Base-by-base conservation (phyloP, 1,140 invertebrate genomes). In the Orchesella cincta region DNA sequence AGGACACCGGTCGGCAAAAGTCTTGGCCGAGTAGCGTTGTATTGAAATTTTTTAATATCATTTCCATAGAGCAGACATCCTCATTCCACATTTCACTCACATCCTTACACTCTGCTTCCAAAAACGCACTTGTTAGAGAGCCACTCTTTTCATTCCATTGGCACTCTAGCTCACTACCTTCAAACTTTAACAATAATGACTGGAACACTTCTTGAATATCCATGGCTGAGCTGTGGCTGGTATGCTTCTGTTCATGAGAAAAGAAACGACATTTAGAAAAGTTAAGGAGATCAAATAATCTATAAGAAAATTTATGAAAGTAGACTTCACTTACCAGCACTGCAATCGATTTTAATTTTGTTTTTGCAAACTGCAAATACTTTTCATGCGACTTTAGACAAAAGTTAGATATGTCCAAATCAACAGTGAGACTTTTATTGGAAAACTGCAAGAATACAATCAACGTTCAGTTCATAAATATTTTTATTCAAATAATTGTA, bases 391-490 rank as follows among this genome's bases (percentile, higher is more conserved):
- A 80, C 23, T 78, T 76, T 0, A 80, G 29, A 34, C 77, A 71
- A 23, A 82, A 79, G 34, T 79, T 82, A 35, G 77, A 76, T 39
- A 82, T 79, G 34, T 82, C 81, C n/a, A 82, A 52, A 67, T 82
- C 81, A 26, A 82, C 57, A 26, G 75, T 82, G 31, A 82, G 35
- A 36, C 39, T 76, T 5, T 57, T 46, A 46, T 79, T 78, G 0
- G 77, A 75, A 57, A 80, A 51, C 81, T 82, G 57, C 1, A 39
- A 57, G 5, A 34, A 71, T 23, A 77, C 29, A 51, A 28, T 35
- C n/a, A n/a, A n/a, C n/a, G n/a, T n/a, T n/a, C n/a, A n/a, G n/a
- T n/a, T n/a, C 8, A 33, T 20, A 39, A 39, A 73, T 36, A 28
- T 73, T 67, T 39, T 67, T 29, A 23, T 5, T 34, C 71, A 72